Base-by-base conservation (phyloP, 92 coral and sea anemone species). In the Epizoanthus illoricatus region DNA sequence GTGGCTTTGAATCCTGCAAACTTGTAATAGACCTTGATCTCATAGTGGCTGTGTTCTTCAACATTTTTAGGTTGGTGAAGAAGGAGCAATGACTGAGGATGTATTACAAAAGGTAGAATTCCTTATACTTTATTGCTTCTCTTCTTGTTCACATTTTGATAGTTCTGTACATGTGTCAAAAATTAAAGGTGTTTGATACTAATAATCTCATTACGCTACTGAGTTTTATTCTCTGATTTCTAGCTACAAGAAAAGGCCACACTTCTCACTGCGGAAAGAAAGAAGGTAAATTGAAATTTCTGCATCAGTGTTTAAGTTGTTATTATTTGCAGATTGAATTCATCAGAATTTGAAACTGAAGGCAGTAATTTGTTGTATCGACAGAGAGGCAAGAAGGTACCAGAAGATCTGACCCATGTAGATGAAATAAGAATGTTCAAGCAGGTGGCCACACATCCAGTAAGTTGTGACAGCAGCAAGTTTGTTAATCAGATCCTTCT, bases 161-260 rank as follows among this genome's bases (percentile, higher is more conserved):
- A 10, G 20, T 19, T 49, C 11, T 18, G 21, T 15, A 12, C 28
- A 55, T 15, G 5, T 7, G 7, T 5, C 8, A 20, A 12, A 6
- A 0, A 2, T 10, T 52, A 5, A 52, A 19, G n/a, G 42, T 68
- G 10, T 5, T 68, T 68, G 36, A 16, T 68, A 19, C 13, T 5
- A 68, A 39, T 43, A 39, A 33, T 5, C 16, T 33, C 24, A 20
- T 20, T 23, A 18, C 62, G 11, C 15, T n/a, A 5, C 23, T 67
- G 11, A 6, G 19, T 56, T 21, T 7, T 47, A 24, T 80, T 83
- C 47, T 57, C 69, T 59, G 17, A 41, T 45, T 89, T 95, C 33
- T 55, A 97, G 99, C 80, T 97, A 61, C 99, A 97, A 97, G 98
- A 97, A 84, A 97, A 97, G 84, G 99, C 99, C 20, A 97, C 98